Percentiles rank a stretch among this genome's conserved stretches.
Evolutionary conservation across 2,113 vertebrate genomes (phyloP).

Genomic region (Macaca fascicularis): T2T-MFA8v1.1 NC_088377.1:152520001-152520500

Average conservation of each 20-base stretch:
- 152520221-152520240: neutral
- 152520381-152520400: neutral
- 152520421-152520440: neutral
- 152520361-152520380: slow-evolving; percentile 35
- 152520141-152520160: neutral
- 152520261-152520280: neutral
- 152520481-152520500: neutral
- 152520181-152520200: neutral
- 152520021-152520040: neutral
- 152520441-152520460: neutral
- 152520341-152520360: slow-evolving; percentile 26
- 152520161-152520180: neutral
- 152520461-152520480: neutral
- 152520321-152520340: neutral
- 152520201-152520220: neutral
- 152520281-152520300: slow-evolving; percentile 9
- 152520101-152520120: neutral
- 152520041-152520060: neutral
- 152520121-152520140: neutral
- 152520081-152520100: neutral
- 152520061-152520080: neutral
- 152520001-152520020: neutral
- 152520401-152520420: neutral
- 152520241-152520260: slow-evolving; percentile 3
- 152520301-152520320: neutral